Conservation (phyloP, 2,797 vertebrate species). For the Clarias pachynema region DNA sequence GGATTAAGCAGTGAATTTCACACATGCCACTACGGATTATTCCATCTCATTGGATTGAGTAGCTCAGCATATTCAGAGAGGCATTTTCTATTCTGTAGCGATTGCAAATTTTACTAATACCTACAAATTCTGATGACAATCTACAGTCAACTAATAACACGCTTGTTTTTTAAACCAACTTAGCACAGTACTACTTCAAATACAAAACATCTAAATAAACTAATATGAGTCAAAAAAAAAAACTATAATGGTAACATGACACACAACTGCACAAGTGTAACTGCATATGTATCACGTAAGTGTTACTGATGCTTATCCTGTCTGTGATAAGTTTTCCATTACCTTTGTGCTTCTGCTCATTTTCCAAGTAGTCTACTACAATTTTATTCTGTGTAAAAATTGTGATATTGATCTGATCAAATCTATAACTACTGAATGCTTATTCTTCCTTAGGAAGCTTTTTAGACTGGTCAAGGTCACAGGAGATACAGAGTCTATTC, state of each 20-base stretch:
- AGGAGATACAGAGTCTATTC: neutral
- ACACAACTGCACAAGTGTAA: neutral
- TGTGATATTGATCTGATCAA: neutral
- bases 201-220: neutral
- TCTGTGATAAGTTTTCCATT: neutral
- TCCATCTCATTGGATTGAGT: neutral
- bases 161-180: neutral
- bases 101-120: neutral
- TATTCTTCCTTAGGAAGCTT: neutral
- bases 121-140: neutral
- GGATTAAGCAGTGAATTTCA: neutral
- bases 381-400: neutral
- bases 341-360: neutral
- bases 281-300: too few species aligned
- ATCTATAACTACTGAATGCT: neutral
- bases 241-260: neutral
- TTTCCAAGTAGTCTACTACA: neutral
- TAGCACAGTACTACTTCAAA: neutral
- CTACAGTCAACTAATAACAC: neutral
- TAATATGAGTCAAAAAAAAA: neutral
- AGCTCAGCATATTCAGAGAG: conserved; percentile 17
- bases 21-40: conserved; percentile 24
- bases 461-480: neutral
- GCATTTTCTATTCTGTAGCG: neutral
- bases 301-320: neutral